A percentile compares a stretch with the other conserved stretches of the same genome.
phyloP scores from a whole-genome alignment of 2,888 invertebrate genomes.

The Thelaira solivaga region DNA sequence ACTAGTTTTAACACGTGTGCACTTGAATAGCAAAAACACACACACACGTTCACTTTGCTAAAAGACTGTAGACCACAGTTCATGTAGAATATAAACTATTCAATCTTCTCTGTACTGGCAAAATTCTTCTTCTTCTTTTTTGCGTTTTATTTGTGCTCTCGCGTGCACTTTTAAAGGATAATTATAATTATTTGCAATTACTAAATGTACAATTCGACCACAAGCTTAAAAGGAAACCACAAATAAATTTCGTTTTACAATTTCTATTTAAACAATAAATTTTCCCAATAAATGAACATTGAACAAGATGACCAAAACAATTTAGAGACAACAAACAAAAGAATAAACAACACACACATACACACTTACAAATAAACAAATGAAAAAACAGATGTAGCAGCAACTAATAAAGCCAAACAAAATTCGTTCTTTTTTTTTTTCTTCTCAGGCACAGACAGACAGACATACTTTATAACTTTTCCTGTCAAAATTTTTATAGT shows the following conservation, averaged over 20 bases:
- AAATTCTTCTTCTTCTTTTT: constrained; percentile 9
- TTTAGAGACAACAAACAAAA: neutral
- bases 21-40: neutral
- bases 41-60: neutral
- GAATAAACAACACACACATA: no score
- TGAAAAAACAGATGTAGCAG: constrained; percentile 36
- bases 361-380: no score
- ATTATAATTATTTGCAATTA: constrained; percentile 62
- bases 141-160: neutral
- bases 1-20: constrained; percentile 58
- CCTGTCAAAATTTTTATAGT: constrained; percentile 27
- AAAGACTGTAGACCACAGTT: neutral
- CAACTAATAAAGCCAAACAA: constrained; percentile 17
- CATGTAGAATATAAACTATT: neutral
- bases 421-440: neutral
- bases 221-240: constrained; percentile 43
- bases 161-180: constrained; percentile 58
- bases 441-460: neutral
- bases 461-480: neutral
- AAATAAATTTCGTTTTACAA: constrained; percentile 31
- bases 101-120: constrained; percentile 2
- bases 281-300: constrained; percentile 17
- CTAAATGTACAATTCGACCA: constrained; percentile 53
- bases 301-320: neutral
- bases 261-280: constrained; percentile 6